Evolutionary conservation across 2,888 invertebrate genomes (phyloP).

Genomic region (Volucella bombylans): DNA sequence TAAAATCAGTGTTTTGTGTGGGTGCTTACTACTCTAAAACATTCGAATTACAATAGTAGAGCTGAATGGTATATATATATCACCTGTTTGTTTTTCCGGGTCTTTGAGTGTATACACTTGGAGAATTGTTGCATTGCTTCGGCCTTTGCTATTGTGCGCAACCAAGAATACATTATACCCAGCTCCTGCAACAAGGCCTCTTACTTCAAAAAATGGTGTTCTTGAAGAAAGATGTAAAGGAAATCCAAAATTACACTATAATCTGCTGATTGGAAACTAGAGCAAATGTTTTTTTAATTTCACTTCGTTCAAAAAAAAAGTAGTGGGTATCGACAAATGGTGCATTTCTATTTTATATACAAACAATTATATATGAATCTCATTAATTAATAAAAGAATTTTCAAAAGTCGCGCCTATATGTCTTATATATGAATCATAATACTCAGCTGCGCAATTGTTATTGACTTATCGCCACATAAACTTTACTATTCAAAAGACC

Average conservation of each 20-base stretch:
- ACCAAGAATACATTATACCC: conserved; percentile 87
- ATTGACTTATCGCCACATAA: too few relatives aligned
- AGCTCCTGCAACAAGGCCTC: conserved; percentile 87
- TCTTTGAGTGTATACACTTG: conserved; percentile 89
- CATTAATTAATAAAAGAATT: too few relatives aligned
- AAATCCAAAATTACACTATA: neutral
- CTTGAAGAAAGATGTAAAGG: conserved; percentile 73
- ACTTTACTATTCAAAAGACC: too few relatives aligned
- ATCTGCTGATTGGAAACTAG: neutral
- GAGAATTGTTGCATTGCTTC: conserved; percentile 86
- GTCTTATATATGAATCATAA: too few relatives aligned
- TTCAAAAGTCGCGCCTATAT: too few relatives aligned
- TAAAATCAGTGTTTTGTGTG: neutral
- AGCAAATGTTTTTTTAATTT: neutral
- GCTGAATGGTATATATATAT: conserved; percentile 43
- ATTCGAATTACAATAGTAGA: neutral
- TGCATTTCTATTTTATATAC: too few relatives aligned
- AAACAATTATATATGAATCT: too few relatives aligned
- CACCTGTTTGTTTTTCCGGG: conserved; percentile 88
- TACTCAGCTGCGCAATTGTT: too few relatives aligned
- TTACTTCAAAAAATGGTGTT: conserved; percentile 86
- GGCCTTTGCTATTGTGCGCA: conserved; percentile 88
- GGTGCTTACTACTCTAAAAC: conserved; percentile 1
- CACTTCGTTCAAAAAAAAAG: neutral
- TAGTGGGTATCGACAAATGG: neutral